Evolutionary conservation across 23 tunicate genomes (phyloP).

Genomic region (Ascidia mentula): DNA sequence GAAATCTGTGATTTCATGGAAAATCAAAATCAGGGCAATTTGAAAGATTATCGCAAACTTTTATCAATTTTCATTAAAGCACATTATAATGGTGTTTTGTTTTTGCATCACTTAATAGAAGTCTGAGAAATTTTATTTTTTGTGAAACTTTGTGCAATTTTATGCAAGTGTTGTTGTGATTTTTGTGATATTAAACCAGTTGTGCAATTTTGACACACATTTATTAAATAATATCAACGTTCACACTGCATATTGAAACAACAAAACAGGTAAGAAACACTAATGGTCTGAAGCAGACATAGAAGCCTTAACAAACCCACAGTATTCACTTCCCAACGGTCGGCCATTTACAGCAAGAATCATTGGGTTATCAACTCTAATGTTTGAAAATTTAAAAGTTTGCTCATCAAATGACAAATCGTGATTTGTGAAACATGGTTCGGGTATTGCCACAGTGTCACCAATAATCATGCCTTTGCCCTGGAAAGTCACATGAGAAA

Average conservation of each 20-base stretch:
- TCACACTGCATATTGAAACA: not conserved
- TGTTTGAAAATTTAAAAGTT: slow-evolving; percentile 45
- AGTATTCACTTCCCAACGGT: slow-evolving; percentile 48
- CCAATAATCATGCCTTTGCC: slow-evolving; percentile 91
- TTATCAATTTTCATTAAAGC: slow-evolving; percentile 18
- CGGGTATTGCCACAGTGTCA: slow-evolving; percentile 86
- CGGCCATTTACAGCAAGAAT: slow-evolving; percentile 70
- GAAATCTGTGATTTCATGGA: slow-evolving; percentile 11
- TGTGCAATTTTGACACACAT: not conserved
- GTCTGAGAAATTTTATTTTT: not conserved
- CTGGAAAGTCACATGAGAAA: slow-evolving; percentile 1
- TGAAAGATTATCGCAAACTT: slow-evolving; percentile 6
- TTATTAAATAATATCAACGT: not conserved
- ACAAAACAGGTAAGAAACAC: not conserved
- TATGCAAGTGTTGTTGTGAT: not conserved
- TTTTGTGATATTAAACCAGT: not conserved
- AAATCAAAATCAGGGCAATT: not conserved
- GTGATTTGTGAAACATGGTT: slow-evolving; percentile 54
- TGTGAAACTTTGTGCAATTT: not conserved
- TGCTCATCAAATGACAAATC: slow-evolving; percentile 25
- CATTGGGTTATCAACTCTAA: slow-evolving; percentile 75
- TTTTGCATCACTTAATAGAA: not conserved
- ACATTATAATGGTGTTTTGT: not conserved
- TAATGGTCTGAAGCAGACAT: slow-evolving; percentile 18
- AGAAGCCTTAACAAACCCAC: slow-evolving; percentile 61